Evolutionary conservation across 35 echinoderm and acorn worm genomes (phyloP).

Genomic region (Diadema setosum): DNA sequence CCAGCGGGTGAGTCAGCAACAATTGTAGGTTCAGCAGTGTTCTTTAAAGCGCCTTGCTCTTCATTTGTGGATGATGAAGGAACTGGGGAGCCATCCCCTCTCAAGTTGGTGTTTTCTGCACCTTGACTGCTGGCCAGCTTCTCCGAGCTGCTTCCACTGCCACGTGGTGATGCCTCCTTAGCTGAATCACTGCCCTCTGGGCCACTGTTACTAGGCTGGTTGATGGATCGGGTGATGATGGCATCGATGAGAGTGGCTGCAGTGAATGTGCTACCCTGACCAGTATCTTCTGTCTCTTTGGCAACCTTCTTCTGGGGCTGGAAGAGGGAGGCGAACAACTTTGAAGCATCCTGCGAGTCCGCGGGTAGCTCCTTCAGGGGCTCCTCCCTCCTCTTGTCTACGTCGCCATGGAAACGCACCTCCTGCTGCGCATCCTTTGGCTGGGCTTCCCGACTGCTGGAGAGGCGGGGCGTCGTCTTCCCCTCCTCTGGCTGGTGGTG

Average conservation of each 20-base stretch:
- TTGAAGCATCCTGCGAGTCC: slow-evolving; percentile 26
- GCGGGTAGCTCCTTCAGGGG: not conserved
- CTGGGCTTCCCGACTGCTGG: not conserved
- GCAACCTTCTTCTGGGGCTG: slow-evolving; percentile 12
- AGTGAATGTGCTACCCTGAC: slow-evolving; percentile 34
- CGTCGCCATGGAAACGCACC: not conserved
- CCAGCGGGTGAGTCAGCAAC: not conserved
- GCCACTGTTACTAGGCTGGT: slow-evolving; percentile 35
- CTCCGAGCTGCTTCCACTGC: not conserved
- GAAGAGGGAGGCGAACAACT: slow-evolving; percentile 46
- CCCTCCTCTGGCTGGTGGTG: not conserved
- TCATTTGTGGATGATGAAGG: not conserved
- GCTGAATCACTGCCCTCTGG: slow-evolving; percentile 26
- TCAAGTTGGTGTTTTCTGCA: not conserved
- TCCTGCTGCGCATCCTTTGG: not conserved
- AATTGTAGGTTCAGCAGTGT: not conserved
- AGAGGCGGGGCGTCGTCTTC: not conserved
- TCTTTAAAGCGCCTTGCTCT: not conserved
- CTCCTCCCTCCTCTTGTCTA: not conserved
- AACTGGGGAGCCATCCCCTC: not conserved
- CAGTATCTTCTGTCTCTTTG: not conserved
- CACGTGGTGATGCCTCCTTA: not conserved
- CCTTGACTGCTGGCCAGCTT: not conserved
- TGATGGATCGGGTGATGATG: slow-evolving; percentile 77
- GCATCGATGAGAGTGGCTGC: slow-evolving; percentile 80